phyloP scores from a whole-genome alignment of 2,113 vertebrate species.

The Xenopus borealis region DNA sequence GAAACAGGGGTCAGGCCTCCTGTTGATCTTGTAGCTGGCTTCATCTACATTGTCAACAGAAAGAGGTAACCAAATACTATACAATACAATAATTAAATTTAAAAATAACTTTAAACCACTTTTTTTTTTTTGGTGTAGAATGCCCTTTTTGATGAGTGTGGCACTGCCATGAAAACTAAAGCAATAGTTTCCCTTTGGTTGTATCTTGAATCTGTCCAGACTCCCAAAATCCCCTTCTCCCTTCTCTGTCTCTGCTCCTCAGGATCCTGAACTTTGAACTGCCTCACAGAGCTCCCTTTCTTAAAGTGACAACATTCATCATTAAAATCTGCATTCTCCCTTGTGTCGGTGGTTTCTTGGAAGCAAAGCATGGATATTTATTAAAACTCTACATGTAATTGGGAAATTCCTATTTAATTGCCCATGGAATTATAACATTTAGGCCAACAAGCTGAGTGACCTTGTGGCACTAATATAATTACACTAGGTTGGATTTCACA shows the following conservation, averaged over 20 bases:
- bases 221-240: not conserved
- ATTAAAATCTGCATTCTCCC: constrained; percentile 39
- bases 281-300: constrained; percentile 35
- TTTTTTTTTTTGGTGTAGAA: no score
- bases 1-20: no score
- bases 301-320: constrained; percentile 47
- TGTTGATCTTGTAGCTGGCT: no score
- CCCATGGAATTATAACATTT: constrained; percentile 12
- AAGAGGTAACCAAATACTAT: no score
- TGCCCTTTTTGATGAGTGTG: no score
- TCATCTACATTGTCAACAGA: no score
- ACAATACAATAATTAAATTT: no score
- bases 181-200: no score
- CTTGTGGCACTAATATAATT: constrained; percentile 13
- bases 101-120: no score
- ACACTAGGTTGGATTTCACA: no score
- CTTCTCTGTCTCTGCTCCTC: not conserved
- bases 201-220: not conserved
- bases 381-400: constrained; percentile 5
- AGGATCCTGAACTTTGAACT: constrained; percentile 32
- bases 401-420: constrained; percentile 38
- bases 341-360: constrained; percentile 36
- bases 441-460: not conserved
- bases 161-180: no score
- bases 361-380: constrained; percentile 24